A percentile compares a stretch with the other conserved stretches of the same genome.
phyloP scores from a whole-genome alignment of 2,888 invertebrate genomes.

The Petrophora chlorosata region DNA sequence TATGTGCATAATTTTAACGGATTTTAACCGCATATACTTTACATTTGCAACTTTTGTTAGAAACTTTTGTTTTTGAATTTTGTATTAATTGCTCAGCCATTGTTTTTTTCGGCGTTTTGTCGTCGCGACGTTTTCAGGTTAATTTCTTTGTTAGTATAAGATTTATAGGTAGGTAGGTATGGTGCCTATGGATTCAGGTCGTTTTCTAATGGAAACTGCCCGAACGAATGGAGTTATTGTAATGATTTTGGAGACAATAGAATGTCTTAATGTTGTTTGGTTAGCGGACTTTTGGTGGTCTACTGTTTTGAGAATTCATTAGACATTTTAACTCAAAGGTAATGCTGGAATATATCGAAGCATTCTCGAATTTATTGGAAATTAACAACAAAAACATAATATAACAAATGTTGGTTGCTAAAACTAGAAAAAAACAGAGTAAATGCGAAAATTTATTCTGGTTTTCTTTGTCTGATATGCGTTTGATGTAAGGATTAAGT shows the following conservation, averaged over 20 bases:
- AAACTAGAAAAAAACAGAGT: no score
- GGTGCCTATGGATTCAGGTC: conserved; percentile 38
- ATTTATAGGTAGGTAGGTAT: conserved; percentile 22
- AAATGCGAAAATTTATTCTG: no score
- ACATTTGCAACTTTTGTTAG: conserved; percentile 35
- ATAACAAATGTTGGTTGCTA: no score
- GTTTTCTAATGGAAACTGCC: conserved; percentile 23
- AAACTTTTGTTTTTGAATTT: conserved; percentile 38
- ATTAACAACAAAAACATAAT: no score
- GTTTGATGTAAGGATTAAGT: no score
- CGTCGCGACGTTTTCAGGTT: conserved; percentile 22
- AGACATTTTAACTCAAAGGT: no score
- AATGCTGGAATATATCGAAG: no score
- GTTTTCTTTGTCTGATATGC: no score
- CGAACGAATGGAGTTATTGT: conserved; percentile 31
- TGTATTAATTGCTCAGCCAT: conserved; percentile 54
- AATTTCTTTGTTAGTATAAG: conserved; percentile 21
- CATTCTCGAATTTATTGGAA: no score
- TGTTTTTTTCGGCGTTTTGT: conserved; percentile 36
- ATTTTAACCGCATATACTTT: conserved; percentile 48
- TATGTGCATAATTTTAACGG: conserved; percentile 70
- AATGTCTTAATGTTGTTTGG: conserved; percentile 10
- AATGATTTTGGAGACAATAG: conserved; percentile 28
- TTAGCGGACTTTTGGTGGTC: conserved; percentile 12
- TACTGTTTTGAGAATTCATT: no score